Percentiles rank a stretch among this genome's conserved stretches.
Evolutionary conservation across 2,888 invertebrate species (phyloP).

Genomic region (Ichneumon xanthorius): DNA sequence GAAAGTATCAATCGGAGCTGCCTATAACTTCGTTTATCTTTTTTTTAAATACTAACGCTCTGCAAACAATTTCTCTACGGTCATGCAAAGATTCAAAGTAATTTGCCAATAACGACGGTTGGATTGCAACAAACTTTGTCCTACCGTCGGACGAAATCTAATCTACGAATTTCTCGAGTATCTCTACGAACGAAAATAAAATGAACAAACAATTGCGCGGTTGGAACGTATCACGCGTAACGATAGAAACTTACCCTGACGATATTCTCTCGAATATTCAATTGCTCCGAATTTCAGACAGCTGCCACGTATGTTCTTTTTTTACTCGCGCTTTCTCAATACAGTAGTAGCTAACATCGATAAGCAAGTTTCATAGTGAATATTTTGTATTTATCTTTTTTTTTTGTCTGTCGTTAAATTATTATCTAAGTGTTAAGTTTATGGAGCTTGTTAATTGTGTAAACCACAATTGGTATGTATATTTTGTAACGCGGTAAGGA

Average conservation of each 20-base stretch:
- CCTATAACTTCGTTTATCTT: background rate
- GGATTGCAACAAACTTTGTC: slow-evolving; percentile 23
- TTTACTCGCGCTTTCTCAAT: slow-evolving; percentile 16
- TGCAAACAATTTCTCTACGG: slow-evolving; percentile 45
- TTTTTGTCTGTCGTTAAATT: slow-evolving; percentile 44
- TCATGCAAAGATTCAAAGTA: slow-evolving; percentile 45
- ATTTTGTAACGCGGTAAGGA: slow-evolving; percentile 32
- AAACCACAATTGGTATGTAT: slow-evolving; percentile 48
- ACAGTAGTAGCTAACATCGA: slow-evolving; percentile 50
- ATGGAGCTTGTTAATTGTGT: slow-evolving; percentile 48
- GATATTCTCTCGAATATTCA: slow-evolving; percentile 20
- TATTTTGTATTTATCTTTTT: slow-evolving; percentile 20
- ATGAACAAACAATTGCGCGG: background rate
- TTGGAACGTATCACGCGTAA: slow-evolving; percentile 46
- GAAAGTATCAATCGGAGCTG: background rate
- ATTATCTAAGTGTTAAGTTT: slow-evolving; percentile 46
- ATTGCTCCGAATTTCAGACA: slow-evolving; percentile 31
- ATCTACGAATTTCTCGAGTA: slow-evolving; percentile 32
- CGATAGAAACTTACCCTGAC: slow-evolving; percentile 47
- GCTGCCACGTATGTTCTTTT: background rate
- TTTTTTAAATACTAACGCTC: slow-evolving; percentile 36
- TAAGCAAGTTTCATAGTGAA: slow-evolving; percentile 57
- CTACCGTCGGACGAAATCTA: slow-evolving; percentile 38
- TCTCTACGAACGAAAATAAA: slow-evolving; percentile 13
- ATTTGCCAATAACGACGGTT: slow-evolving; percentile 51